Percentiles rank a stretch among this genome's conserved stretches.
These are phyloP conservation scores for Heteropelma amictum DNA, from an alignment of 2,888 invertebrate genomes.

Conservation along the genomic window DNA sequence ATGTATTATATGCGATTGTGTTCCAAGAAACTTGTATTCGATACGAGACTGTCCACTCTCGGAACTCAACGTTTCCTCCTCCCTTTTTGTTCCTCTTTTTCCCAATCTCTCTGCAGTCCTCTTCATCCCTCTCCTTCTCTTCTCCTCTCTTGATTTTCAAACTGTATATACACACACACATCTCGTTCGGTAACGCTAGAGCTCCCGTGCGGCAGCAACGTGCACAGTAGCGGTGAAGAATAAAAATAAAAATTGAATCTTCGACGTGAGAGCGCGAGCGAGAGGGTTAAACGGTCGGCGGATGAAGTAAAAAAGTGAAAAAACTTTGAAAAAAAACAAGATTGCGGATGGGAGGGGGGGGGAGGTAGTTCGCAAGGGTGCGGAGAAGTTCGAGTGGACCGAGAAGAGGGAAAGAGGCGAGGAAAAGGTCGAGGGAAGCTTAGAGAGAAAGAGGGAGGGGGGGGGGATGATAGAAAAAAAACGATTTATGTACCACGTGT, in stretches of 20 bases:
- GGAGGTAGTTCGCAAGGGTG: constrained; percentile 41
- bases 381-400: constrained; percentile 34
- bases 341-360: too few species aligned
- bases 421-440: constrained; percentile 13
- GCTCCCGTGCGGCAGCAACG: constrained; percentile 27
- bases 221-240: constrained; percentile 42
- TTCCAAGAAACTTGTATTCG: constrained; percentile 74
- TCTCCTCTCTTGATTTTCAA: constrained; percentile 35
- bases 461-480: constrained; percentile 15
- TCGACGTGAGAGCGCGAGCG: neutral
- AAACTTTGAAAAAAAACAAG: neutral
- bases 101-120: too few species aligned
- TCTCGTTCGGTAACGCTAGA: too few species aligned
- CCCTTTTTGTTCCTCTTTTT: constrained; percentile 48
- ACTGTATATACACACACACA: too few species aligned
- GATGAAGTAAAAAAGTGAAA: neutral
- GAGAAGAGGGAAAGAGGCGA: constrained; percentile 41
- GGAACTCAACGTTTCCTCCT: constrained; percentile 48
- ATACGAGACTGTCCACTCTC: constrained; percentile 61
- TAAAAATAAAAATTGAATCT: constrained; percentile 46
- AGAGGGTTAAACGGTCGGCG: neutral
- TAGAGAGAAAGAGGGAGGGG: constrained; percentile 3
- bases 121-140: constrained; percentile 16
- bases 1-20: constrained; percentile 77
- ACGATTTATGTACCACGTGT: neutral